Percentiles rank a stretch among this genome's conserved stretches.
Conservation (phyloP, 2,888 invertebrate genomes). For the Entomobrya multifasciata region DNA sequence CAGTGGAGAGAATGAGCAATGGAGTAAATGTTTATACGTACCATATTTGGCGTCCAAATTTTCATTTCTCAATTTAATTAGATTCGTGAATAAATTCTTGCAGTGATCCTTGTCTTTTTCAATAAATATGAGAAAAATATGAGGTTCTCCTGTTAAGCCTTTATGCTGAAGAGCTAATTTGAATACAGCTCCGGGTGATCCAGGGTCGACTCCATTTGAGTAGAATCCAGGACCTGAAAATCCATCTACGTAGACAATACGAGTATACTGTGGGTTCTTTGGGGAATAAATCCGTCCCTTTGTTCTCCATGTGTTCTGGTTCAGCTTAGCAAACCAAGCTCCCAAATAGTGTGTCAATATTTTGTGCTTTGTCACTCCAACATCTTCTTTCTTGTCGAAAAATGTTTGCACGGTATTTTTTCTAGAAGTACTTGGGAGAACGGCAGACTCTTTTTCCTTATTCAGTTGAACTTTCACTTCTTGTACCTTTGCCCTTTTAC, state of each 20-base stretch:
- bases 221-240: conserved; percentile 24
- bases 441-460: too few species aligned
- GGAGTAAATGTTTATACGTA: background rate
- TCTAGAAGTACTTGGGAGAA: too few species aligned
- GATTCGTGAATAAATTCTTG: background rate
- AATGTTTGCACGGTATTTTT: background rate
- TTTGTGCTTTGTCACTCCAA: background rate
- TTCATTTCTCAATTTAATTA: background rate
- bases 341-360: background rate
- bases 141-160: background rate
- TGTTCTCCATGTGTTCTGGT: background rate
- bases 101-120: background rate
- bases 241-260: conserved; percentile 32
- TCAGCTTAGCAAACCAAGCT: background rate
- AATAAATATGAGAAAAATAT: conserved; percentile 19
- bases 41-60: background rate
- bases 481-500: too few species aligned
- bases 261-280: background rate
- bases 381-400: too few species aligned
- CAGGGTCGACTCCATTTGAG: background rate
- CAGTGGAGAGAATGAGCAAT: too few species aligned
- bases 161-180: background rate
- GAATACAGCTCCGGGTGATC: conserved; percentile 4
- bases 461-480: too few species aligned
- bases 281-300: background rate